Evolutionary conservation across 2,888 invertebrate genomes (phyloP), one percentile per base, ranked within the genome.

Genomic region (Lasioglossum leucozonium): DNA sequence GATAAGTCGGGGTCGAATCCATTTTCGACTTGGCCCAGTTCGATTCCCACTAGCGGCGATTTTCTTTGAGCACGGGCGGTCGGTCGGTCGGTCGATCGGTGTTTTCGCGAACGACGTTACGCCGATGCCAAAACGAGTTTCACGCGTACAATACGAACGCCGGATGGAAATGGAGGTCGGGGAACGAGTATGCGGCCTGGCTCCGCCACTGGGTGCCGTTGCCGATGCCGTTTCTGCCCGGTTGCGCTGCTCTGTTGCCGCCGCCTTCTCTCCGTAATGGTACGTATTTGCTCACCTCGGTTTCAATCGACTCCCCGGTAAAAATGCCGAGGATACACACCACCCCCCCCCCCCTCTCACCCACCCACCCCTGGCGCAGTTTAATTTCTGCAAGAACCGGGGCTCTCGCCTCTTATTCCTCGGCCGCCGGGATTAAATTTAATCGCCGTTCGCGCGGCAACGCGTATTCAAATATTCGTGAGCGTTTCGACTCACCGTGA

Each of bases 121-220:
- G 42, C 44, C 83, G 26, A 58, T 47, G 72, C 77, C 47, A 58
- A n/a, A 77, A 83, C 83, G 72, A 82, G 83, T 77, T 84, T 84
- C 58, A 58, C 83, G 76, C 72, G 83, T 76, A 58, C 83, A 83
- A 84, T 77, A 77, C 76, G 67, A 51, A 72, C 47, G 26, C 47
- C 42, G 76, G 73, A 77, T 84, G 84, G 77, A 83, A 84, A 84
- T 84, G 84, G 84, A 84, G 77, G 73, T 84, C 84, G 77, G 51
- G 51, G 51, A 62, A 83, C 77, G 77, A 74, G 84, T 77, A 73
- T 62, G 58, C 73, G 77, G 73, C 65, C 58, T n/a, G 58, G 26
- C 58, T n/a, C 26, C 11, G 58, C 58, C 26, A 5, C 26, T 58
- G 51, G 51, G 10, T 58, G 11, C 58, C 58, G 26, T 58, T 58